phyloP scores from a whole-genome alignment of 2,113 vertebrate species.

The Rhombomys opimus region DNA sequence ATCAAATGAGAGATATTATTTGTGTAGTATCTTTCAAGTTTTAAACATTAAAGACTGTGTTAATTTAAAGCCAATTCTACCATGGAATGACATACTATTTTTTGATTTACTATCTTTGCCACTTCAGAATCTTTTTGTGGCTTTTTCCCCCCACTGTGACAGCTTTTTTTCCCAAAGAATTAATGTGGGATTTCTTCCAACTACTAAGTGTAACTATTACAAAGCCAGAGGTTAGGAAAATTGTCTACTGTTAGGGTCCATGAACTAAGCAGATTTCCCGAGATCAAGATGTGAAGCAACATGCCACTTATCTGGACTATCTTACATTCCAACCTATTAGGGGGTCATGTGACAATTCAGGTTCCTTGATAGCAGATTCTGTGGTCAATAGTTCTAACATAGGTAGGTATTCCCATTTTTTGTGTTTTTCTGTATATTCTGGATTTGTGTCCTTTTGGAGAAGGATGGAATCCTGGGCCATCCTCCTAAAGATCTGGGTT shows the following conservation, averaged over 20 bases:
- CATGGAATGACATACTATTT: neutral
- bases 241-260: neutral
- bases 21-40: neutral
- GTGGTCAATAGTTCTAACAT: neutral
- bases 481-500: neutral
- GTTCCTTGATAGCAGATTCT: neutral
- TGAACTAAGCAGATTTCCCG: neutral
- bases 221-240: neutral
- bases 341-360: neutral
- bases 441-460: fast-evolving
- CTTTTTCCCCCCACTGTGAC: neutral
- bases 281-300: neutral
- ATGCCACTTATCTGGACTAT: neutral
- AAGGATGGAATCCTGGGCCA: neutral
- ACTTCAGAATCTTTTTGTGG: neutral
- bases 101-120: neutral
- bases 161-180: neutral
- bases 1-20: neutral
- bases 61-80: neutral
- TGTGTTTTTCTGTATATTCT: neutral
- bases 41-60: neutral
- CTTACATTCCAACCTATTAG: neutral
- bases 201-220: neutral
- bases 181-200: neutral
- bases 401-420: neutral